phyloP scores from a whole-genome alignment of 2,888 invertebrate genomes.

The Phaonia tiefii region DNA sequence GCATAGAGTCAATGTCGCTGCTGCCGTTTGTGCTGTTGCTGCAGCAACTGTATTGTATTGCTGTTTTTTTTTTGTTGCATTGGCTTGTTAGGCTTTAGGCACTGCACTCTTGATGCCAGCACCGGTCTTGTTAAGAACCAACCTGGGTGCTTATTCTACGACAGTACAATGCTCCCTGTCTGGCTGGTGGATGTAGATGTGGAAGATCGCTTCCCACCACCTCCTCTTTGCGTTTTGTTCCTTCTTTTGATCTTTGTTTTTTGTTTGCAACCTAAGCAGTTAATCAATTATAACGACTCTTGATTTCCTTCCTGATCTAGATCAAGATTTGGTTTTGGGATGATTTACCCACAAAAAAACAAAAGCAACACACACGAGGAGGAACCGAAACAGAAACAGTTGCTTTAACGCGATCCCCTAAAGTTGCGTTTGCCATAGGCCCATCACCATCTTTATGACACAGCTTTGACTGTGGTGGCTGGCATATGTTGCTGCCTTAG shows the following conservation, averaged over 20 bases:
- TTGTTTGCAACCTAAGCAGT: slow-evolving; percentile 71
- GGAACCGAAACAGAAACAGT: slow-evolving; percentile 1
- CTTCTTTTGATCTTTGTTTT: slow-evolving; percentile 29
- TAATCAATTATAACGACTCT: slow-evolving; percentile 80
- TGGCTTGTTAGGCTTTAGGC: slow-evolving; percentile 39
- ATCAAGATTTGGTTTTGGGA: slow-evolving; percentile 71
- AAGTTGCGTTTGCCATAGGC: neutral
- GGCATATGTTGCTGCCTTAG: neutral
- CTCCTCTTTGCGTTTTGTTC: too few relatives aligned
- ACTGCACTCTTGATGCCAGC: slow-evolving; percentile 30
- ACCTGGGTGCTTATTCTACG: neutral
- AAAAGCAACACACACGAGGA: neutral
- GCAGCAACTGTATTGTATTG: slow-evolving; percentile 26
- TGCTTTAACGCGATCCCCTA: slow-evolving; percentile 7
- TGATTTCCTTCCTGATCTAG: slow-evolving; percentile 80
- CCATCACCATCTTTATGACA: neutral
- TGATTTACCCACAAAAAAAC: slow-evolving; percentile 22
- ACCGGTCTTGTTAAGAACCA: slow-evolving; percentile 20
- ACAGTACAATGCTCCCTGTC: slow-evolving; percentile 17
- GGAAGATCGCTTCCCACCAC: slow-evolving; percentile 11
- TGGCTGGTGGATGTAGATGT: too few relatives aligned
- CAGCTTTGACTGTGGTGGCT: neutral
- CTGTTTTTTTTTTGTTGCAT: slow-evolving; percentile 17
- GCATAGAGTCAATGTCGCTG: neutral
- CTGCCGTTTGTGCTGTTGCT: slow-evolving; percentile 8